Conservation (phyloP, 2,797 vertebrate genomes). For the Schizopygopsis pylzovi region DNA sequence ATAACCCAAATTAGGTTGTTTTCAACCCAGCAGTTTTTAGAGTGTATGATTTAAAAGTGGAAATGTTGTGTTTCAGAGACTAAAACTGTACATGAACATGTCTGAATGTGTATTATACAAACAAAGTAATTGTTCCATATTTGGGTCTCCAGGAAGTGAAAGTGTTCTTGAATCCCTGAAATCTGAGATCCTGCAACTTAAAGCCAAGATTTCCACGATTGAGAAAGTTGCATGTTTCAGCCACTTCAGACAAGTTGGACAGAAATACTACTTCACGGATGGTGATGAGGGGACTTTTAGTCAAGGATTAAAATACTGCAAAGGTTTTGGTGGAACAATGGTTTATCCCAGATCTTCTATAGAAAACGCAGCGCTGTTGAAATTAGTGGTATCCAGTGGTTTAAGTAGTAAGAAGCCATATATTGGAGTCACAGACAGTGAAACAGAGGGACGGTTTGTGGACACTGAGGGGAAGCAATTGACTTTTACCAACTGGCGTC, state of each 20-base stretch:
- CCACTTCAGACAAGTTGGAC: conserved; percentile 10
- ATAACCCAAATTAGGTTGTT: too few species aligned
- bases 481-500: conserved; percentile 28
- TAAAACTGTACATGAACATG: background rate
- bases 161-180: background rate
- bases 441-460: conserved; percentile 32
- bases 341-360: conserved; percentile 22
- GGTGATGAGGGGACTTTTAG: conserved; percentile 1
- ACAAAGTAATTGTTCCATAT: background rate
- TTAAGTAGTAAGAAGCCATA: background rate
- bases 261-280: conserved; percentile 44
- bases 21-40: too few species aligned
- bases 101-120: background rate
- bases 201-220: background rate
- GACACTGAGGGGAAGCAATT: conserved; percentile 6
- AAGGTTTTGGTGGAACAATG: conserved; percentile 20
- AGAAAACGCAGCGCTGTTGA: conserved; percentile 29
- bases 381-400: background rate
- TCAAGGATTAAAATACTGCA: conserved; percentile 15
- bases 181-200: conserved; percentile 31
- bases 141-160: background rate
- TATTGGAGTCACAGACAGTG: conserved; percentile 41
- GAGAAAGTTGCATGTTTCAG: conserved; percentile 30
- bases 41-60: background rate
- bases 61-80: background rate